phyloP scores from a whole-genome alignment of 2,888 invertebrate genomes.

The Sinodicranocentrus sp. region DNA sequence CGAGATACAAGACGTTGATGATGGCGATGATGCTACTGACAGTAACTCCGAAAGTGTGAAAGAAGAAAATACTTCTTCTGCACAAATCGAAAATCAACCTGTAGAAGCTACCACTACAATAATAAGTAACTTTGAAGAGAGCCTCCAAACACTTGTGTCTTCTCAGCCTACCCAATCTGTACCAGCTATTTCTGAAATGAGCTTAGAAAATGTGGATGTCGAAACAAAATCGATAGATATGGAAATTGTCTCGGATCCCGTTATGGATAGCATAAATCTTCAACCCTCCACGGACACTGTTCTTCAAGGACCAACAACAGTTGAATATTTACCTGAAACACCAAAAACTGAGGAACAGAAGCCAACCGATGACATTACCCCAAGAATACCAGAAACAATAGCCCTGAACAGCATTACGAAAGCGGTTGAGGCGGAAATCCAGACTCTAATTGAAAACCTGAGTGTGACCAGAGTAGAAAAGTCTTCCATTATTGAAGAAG shows the following conservation, averaged over 20 bases:
- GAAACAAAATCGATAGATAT: background rate
- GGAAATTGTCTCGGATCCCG: background rate
- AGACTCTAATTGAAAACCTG: background rate
- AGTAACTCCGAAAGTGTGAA: background rate
- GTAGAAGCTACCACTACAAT: background rate
- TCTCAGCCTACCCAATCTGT: background rate
- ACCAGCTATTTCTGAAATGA: background rate
- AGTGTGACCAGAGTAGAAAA: conserved; percentile 9
- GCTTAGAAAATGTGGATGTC: background rate
- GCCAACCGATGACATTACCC: conserved; percentile 22
- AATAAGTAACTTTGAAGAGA: background rate
- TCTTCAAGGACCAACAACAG: conserved; percentile 30
- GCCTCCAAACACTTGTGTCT: background rate
- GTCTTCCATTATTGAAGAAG: background rate
- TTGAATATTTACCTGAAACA: conserved; percentile 45
- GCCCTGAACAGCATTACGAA: background rate
- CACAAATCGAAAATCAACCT: background rate
- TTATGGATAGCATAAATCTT: conserved; percentile 15
- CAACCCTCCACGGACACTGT: conserved; percentile 55
- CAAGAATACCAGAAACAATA: conserved; percentile 14
- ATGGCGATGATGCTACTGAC: background rate
- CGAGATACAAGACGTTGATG: conserved; percentile 12
- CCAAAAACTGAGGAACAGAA: conserved; percentile 37
- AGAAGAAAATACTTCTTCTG: background rate
- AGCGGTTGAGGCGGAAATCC: background rate